Percentiles rank a stretch among this genome's conserved stretches.
Evolutionary conservation across 2,888 invertebrate genomes (phyloP).

Genomic region (Lasiommata megera): DNA sequence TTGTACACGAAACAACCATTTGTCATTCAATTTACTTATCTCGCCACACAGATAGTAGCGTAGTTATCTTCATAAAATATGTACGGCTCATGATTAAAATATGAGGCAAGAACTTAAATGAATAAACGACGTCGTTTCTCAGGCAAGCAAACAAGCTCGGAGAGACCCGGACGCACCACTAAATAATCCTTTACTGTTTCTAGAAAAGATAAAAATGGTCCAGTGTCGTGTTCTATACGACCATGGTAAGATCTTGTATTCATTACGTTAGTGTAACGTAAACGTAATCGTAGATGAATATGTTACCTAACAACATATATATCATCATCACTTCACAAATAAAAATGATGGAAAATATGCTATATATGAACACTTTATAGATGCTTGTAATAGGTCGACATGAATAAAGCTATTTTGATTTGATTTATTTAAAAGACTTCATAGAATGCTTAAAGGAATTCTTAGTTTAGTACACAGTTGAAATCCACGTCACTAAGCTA

Average conservation of each 20-base stretch:
- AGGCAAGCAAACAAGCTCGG: background rate
- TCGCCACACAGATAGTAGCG: conserved; percentile 17
- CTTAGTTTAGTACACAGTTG: too few relatives aligned
- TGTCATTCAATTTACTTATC: conserved; percentile 25
- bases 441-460: too few relatives aligned
- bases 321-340: too few relatives aligned
- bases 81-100: conserved; percentile 23
- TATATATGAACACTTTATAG: too few relatives aligned
- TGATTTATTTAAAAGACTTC: too few relatives aligned
- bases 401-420: too few relatives aligned
- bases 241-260: background rate
- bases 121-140: conserved; percentile 21
- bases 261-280: too few relatives aligned
- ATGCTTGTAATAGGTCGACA: too few relatives aligned
- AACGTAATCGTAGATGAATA: background rate
- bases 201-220: conserved; percentile 14
- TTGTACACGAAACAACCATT: conserved; percentile 19
- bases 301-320: background rate
- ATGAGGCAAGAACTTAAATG: conserved; percentile 19
- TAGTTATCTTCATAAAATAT: conserved; percentile 15
- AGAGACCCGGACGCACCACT: conserved; percentile 11
- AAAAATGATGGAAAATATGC: too few relatives aligned
- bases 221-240: background rate
- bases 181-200: conserved; percentile 6
- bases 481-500: too few relatives aligned